phyloP scores from a whole-genome alignment of 2,113 vertebrate species.

The Hyla sarda region DNA sequence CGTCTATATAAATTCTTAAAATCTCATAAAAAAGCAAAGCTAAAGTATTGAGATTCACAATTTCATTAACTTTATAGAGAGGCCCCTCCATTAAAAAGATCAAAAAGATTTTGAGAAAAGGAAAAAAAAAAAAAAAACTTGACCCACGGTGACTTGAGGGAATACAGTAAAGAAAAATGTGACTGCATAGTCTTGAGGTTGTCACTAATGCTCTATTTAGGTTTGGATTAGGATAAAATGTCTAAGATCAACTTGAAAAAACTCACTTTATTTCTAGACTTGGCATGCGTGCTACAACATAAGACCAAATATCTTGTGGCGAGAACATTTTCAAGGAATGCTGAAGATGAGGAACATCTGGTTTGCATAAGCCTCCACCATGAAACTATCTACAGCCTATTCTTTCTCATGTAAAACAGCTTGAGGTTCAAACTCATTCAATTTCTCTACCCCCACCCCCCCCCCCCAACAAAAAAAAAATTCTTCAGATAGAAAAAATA shows the following conservation, averaged over 20 bases:
- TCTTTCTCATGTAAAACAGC: slow-evolving; percentile 67
- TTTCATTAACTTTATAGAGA: not conserved
- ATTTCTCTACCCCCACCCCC: slow-evolving; percentile 61
- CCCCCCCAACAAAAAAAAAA: slow-evolving; percentile 61
- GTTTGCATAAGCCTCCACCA: slow-evolving; percentile 72
- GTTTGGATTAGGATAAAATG: slow-evolving; percentile 71
- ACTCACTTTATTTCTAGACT: slow-evolving; percentile 81
- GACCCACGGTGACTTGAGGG: not conserved
- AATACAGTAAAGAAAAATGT: slow-evolving; percentile 63
- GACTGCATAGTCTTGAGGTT: slow-evolving; percentile 75
- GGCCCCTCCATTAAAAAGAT: not conserved
- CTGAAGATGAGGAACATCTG: slow-evolving; percentile 77
- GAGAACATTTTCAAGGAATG: slow-evolving; percentile 71
- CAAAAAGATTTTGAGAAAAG: not conserved
- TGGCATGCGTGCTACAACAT: slow-evolving; percentile 74
- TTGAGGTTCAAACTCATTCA: slow-evolving; percentile 56
- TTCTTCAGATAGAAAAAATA: slow-evolving; percentile 8
- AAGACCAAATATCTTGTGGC: slow-evolving; percentile 71
- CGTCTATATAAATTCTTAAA: not conserved
- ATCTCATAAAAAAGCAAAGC: not conserved
- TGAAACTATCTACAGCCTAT: slow-evolving; percentile 67
- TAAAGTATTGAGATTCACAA: not conserved
- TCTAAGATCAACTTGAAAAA: slow-evolving; percentile 77
- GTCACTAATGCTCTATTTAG: slow-evolving; percentile 73
- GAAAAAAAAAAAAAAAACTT: not conserved